These are phyloP conservation scores for Neodiprion lecontei DNA, from an alignment of 1,140 invertebrate genomes.

Conservation along the genomic window DNA sequence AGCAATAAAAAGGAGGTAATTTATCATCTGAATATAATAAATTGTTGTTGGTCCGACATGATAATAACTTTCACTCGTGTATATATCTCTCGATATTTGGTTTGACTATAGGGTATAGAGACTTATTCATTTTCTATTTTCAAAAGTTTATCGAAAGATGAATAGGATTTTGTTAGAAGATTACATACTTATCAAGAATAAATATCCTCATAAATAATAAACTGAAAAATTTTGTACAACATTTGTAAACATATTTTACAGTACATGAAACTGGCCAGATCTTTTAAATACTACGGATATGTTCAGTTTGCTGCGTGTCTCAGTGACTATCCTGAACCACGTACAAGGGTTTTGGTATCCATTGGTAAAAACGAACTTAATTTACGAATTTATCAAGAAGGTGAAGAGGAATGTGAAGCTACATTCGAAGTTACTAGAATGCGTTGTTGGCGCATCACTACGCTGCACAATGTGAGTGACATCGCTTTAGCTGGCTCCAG, in stretches of 20 bases:
- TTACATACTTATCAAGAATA: constrained; percentile 18
- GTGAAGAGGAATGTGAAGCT: constrained; percentile 69
- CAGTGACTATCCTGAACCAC: constrained; percentile 79
- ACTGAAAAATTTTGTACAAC: neutral
- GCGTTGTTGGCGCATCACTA: constrained; percentile 96
- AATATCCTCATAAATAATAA: neutral
- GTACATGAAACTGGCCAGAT: constrained; percentile 84
- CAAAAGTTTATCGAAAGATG: neutral
- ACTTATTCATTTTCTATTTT: too few species aligned
- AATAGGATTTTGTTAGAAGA: constrained; percentile 3
- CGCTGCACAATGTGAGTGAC: constrained; percentile 75
- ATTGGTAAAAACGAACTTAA: constrained; percentile 83
- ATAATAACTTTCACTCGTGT: neutral
- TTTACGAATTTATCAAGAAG: constrained; percentile 64
- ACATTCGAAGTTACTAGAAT: constrained; percentile 93
- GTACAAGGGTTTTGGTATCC: constrained; percentile 71
- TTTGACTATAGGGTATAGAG: too few species aligned
- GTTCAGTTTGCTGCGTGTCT: constrained; percentile 81
- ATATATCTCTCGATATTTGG: neutral
- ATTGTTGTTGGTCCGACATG: neutral
- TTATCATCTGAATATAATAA: constrained; percentile 19
- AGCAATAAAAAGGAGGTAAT: constrained; percentile 83
- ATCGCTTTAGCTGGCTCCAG: neutral
- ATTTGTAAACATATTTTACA: constrained; percentile 56
- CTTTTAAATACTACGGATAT: constrained; percentile 88